These are phyloP conservation scores for Osmoderma eremita DNA, from an alignment of 2,888 invertebrate genomes.

Conservation along the genomic window DNA sequence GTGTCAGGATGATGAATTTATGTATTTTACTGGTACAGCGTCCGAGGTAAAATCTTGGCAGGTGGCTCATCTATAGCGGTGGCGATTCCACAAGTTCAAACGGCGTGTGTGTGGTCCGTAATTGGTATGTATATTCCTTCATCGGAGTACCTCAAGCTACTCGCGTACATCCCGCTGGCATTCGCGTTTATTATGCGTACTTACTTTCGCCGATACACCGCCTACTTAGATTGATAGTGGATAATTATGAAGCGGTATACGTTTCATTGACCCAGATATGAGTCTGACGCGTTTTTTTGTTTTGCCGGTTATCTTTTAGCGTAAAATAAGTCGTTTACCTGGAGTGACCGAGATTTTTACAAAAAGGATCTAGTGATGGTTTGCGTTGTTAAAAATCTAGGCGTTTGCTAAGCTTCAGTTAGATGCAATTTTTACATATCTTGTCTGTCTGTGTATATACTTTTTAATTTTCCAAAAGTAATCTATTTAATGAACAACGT, in stretches of 20 bases:
- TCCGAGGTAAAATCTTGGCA: conserved; percentile 38
- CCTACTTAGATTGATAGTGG: neutral
- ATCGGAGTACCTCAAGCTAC: conserved; percentile 9
- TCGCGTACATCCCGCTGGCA: conserved; percentile 38
- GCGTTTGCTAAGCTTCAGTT: too few relatives aligned
- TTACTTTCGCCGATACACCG: conserved; percentile 23
- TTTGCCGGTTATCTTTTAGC: neutral
- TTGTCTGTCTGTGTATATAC: too few relatives aligned
- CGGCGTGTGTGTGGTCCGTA: conserved; percentile 47
- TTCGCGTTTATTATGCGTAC: conserved; percentile 21
- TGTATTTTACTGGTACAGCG: conserved; percentile 7
- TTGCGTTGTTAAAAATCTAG: too few relatives aligned
- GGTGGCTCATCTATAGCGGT: conserved; percentile 42
- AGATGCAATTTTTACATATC: too few relatives aligned
- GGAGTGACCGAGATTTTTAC: too few relatives aligned
- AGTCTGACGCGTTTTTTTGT: neutral
- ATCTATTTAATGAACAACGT: too few relatives aligned
- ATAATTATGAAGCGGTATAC: conserved; percentile 12
- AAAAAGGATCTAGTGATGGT: too few relatives aligned
- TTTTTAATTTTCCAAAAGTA: too few relatives aligned
- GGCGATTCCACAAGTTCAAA: conserved; percentile 35
- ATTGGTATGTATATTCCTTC: conserved; percentile 35
- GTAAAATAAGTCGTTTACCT: too few relatives aligned
- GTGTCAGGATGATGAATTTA: conserved; percentile 33
- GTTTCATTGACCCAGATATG: conserved; percentile 24